Evolutionary conservation across 2,797 vertebrate genomes (phyloP), one percentile per base, ranked within the genome.

Genomic region (Micrastur ruficollis): DNA sequence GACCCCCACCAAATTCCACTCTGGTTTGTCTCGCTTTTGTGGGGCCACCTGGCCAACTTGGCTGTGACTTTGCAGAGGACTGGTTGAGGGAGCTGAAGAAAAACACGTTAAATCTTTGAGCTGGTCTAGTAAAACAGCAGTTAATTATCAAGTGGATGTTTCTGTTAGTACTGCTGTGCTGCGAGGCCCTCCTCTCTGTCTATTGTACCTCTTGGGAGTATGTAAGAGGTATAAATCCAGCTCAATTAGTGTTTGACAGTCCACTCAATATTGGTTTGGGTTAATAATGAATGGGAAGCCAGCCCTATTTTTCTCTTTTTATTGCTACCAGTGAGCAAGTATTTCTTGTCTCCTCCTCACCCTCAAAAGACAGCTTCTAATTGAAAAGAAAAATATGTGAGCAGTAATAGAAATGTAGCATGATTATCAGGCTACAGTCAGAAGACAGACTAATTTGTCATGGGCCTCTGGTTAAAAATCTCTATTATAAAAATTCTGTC

Each of bases 71-170:
- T 95, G 81, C 62, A 38, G 61, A 82, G 74, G 52, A 78, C 65
- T 93, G 85, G 93, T 78, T 74, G 89, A 90, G 63, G 86, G 86
- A 96, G 89, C 91, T 88, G 84, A 92, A 82, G 72, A 95, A 95
- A 95, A 96, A 80, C 70, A 89, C 44, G 23, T 95, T 82, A 81
- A 91, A 89, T 55, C 56, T 78, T 63, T 56, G 74, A 63, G 42
- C 52, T 58, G n/a, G 47, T 85, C 81, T 78, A 85, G 89, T 94
- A 93, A 95, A 86, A 82, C 46, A 88, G 62, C 47, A 72, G 86
- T 75, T 93, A 82, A 90, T 96, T 93, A 44, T 20, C 86, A 78
- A 91, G 62, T 76, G 80, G 74, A 65, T 79, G 68, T 66, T 73
- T 58, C 75, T 67, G 32, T 93, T 95, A 32, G 73, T 93, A 42